Percentiles rank a stretch among this genome's conserved stretches.
Conservation (phyloP, 64 coral and sea anemone genomes). For the Montipora foliosa region DNA sequence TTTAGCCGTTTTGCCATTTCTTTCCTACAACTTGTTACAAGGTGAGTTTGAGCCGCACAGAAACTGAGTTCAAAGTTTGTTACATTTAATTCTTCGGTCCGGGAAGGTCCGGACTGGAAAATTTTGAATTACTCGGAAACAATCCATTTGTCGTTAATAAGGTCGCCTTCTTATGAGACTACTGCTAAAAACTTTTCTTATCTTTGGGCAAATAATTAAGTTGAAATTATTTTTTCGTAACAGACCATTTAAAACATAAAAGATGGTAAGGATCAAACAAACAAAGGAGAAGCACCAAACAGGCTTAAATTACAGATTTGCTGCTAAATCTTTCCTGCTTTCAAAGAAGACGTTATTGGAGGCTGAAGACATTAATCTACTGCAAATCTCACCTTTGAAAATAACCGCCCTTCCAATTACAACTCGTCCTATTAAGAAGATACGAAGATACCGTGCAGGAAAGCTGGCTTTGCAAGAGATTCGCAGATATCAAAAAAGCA, state of each 20-base stretch:
- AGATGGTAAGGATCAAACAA: conserved; percentile 16
- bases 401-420: neutral
- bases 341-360: neutral
- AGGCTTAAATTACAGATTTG: neutral
- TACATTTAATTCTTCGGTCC: too few species aligned
- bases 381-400: conserved; percentile 16
- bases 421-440: conserved; percentile 65
- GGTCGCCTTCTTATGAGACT: too few species aligned
- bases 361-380: neutral
- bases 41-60: too few species aligned
- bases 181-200: too few species aligned
- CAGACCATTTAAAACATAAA: neutral
- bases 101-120: too few species aligned
- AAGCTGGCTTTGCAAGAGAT: conserved; percentile 67
- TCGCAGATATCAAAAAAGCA: conserved; percentile 68
- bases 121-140: too few species aligned
- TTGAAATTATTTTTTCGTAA: too few species aligned
- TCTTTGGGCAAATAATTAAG: too few species aligned
- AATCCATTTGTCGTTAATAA: too few species aligned
- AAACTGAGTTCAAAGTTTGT: too few species aligned
- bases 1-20: too few species aligned
- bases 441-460: conserved; percentile 53
- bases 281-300: neutral
- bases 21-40: too few species aligned
- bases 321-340: neutral